Evolutionary conservation across 2,797 vertebrate genomes (phyloP).

Genomic region (Cynopterus sphinx): DNA sequence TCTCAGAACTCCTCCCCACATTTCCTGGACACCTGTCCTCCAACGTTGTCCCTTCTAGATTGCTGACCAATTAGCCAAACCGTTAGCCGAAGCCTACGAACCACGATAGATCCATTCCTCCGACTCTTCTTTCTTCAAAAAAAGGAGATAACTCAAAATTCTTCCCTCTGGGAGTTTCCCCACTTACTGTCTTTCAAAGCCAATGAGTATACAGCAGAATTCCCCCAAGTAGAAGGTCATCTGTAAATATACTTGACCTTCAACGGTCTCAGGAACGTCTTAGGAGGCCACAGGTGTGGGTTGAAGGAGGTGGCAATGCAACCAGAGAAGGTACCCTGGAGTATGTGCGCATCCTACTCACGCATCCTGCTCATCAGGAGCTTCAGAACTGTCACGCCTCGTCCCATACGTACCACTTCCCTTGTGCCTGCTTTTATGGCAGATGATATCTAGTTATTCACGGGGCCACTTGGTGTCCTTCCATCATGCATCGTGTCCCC

Average conservation of each 20-base stretch:
- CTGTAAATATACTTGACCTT: neutral
- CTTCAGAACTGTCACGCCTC: neutral
- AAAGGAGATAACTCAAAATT: neutral
- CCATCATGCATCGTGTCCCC: neutral
- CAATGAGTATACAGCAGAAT: neutral
- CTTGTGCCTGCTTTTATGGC: neutral
- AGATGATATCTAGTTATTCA: neutral
- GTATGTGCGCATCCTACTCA: neutral
- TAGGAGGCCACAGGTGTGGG: neutral
- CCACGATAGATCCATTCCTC: neutral
- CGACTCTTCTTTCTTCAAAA: neutral
- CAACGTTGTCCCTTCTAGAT: neutral
- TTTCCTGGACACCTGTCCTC: neutral
- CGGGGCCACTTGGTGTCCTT: neutral
- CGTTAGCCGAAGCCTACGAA: neutral
- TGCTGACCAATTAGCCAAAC: neutral
- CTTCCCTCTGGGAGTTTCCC: neutral
- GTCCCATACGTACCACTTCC: too few relatives aligned
- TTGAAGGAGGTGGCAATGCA: neutral
- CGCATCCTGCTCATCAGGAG: neutral
- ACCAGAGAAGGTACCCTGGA: neutral
- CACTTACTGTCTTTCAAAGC: neutral
- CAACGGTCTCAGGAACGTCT: neutral
- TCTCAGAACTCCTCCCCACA: neutral
- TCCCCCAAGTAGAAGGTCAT: neutral